Base-by-base conservation (phyloP, 2,113 vertebrate genomes). In the Struthidea cinerea region DNA sequence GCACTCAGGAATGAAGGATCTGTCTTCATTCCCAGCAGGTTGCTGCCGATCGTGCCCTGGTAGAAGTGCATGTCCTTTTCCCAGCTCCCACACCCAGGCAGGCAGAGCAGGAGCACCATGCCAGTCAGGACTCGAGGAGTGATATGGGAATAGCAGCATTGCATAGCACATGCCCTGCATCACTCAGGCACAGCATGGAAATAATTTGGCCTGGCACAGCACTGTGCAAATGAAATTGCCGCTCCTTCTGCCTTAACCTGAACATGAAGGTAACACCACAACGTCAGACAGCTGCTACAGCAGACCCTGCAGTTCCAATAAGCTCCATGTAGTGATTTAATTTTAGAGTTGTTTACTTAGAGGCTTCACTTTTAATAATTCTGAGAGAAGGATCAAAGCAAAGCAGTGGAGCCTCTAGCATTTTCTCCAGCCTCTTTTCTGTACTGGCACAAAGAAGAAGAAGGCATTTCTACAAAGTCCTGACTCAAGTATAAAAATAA, bases 311-410 rank as follows among this genome's bases (percentile, higher is more conserved):
- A 1, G 49, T 57, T 77, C 68, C 63, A 49, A 4, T 63, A 67
- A 89, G 30, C 35, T 37, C 39, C 37, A 13, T 23, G 22, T 7
- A 75, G 41, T 18, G 16, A 19, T 94, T 92, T 84, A 82, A 91
- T 84, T 95, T 92, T 91, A 67, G 50, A 77, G 64, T 69, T 94
- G n/a, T 94, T 96, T 93, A 90, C 60, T 92, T 81, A 86, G 50
- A 89, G 26, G 35, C 61, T 96, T 90, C 53, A 33, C 35, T 87
- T 93, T 76, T 59, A 92, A 91, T 90, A 92, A 69, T 33, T 90
- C 50, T 42, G 22, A 94, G 41, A 68, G 60, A 71, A 87, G 39
- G 73, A 94, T 92, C 44, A 96, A 95, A 94, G 69, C 19, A 74
- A 90, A 95, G 44, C 64, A 75, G 19, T 39, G 42, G 26, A 92